A percentile compares a stretch with the other conserved stretches of the same genome.
phyloP scores from a whole-genome alignment of 2,113 vertebrate species.

The Leptodactylus fuscus region DNA sequence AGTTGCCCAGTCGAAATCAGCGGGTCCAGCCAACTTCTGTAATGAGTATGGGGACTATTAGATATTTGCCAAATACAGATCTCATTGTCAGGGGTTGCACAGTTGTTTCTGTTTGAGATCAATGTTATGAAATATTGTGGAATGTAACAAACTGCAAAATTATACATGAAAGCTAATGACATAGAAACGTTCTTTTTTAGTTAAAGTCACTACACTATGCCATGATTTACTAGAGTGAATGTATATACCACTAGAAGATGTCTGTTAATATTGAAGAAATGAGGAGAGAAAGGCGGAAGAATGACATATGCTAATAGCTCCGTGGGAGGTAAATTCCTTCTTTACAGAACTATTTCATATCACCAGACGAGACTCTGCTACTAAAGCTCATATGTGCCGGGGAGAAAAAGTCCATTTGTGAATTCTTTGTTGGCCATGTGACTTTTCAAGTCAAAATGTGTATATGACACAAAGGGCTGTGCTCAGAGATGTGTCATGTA shows the following conservation, averaged over 20 bases:
- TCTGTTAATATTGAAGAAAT: background rate
- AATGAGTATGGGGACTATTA: no score
- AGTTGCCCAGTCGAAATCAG: no score
- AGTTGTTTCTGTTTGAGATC: no score
- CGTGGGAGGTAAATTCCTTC: slow-evolving; percentile 59
- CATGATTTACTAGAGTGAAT: no score
- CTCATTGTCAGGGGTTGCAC: no score
- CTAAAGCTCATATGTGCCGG: background rate
- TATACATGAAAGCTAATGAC: background rate
- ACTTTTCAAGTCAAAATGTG: background rate
- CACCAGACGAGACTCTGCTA: background rate
- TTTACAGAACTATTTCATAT: slow-evolving; percentile 58
- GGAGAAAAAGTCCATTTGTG: background rate
- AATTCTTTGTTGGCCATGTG: background rate
- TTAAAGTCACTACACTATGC: background rate
- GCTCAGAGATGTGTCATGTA: background rate
- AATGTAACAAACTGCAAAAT: background rate
- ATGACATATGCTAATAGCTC: slow-evolving; percentile 59
- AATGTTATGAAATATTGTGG: no score
- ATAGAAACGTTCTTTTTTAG: background rate
- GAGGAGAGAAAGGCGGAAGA: background rate
- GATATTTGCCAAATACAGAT: background rate
- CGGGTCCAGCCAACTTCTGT: no score
- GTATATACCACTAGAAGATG: background rate
- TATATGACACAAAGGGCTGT: background rate